Evolutionary conservation across 2,888 invertebrate genomes (phyloP).

Genomic region (Neoitamus cyanurus): DNA sequence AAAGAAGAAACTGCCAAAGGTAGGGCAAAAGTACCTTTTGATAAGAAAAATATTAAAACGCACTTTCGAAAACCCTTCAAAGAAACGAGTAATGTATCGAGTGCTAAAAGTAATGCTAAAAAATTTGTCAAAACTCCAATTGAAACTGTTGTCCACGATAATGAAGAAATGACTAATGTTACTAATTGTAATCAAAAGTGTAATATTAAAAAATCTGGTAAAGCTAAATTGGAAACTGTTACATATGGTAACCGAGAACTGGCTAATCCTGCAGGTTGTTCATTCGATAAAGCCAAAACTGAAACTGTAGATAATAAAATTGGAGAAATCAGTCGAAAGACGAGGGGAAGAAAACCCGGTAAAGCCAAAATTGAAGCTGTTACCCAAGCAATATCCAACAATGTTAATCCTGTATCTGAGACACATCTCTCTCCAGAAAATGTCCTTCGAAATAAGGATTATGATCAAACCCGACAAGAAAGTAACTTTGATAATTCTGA

Average conservation of each 20-base stretch:
- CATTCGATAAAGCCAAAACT: no score
- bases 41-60: not conserved
- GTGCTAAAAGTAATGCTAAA: not conserved
- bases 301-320: no score
- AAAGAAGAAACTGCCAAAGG: not conserved
- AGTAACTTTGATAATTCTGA: not conserved
- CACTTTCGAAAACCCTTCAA: not conserved
- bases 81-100: not conserved
- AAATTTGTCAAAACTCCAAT: not conserved
- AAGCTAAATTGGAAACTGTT: not conserved
- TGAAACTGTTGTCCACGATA: not conserved
- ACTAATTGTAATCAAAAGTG: not conserved
- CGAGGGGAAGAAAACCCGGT: no score
- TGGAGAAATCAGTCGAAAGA: no score
- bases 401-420: not conserved
- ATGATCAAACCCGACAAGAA: not conserved
- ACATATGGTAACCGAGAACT: not conserved
- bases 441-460: not conserved
- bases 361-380: not conserved
- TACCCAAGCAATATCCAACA: not conserved
- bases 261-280: not conserved
- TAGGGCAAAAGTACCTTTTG: not conserved
- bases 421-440: not conserved
- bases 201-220: not conserved
- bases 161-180: not conserved